These are phyloP conservation scores for Seriola aureovittata DNA, from an alignment of 2,113 vertebrate genomes.

Conservation along the genomic window DNA sequence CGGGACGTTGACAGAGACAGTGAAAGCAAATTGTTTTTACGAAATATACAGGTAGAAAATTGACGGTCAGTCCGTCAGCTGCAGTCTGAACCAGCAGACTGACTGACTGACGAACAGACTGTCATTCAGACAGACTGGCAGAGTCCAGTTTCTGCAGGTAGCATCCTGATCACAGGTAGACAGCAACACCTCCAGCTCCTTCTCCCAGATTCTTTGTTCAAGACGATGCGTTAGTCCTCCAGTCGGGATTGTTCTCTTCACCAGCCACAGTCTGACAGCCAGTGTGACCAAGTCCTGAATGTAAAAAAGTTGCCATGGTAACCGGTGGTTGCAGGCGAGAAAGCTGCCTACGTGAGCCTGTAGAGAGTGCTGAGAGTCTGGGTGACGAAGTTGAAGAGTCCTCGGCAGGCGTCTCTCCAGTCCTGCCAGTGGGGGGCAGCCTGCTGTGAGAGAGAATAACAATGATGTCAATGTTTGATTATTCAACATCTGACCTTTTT, in stretches of 20 bases:
- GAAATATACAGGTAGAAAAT: slow-evolving; percentile 67
- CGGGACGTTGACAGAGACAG: slow-evolving; percentile 38
- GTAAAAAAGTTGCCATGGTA: not conserved
- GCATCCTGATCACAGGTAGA: slow-evolving; percentile 35
- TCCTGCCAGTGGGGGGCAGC: slow-evolving; percentile 74
- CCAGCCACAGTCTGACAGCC: not conserved
- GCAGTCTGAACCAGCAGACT: slow-evolving; percentile 66
- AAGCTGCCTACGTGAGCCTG: slow-evolving; percentile 65
- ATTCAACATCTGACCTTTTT: slow-evolving; percentile 20
- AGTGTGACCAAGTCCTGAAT: not conserved
- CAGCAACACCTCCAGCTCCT: slow-evolving; percentile 15
- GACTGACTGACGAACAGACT: slow-evolving; percentile 32
- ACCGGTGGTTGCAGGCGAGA: not conserved
- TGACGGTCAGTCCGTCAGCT: slow-evolving; percentile 5
- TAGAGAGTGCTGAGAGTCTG: slow-evolving; percentile 81
- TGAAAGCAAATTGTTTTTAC: slow-evolving; percentile 47
- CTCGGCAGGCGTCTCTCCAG: slow-evolving; percentile 76
- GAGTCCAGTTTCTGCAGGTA: slow-evolving; percentile 46
- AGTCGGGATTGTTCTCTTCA: not conserved
- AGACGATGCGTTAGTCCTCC: not conserved
- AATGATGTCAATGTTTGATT: not conserved
- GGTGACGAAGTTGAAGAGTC: slow-evolving; percentile 77
- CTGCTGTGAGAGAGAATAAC: slow-evolving; percentile 52
- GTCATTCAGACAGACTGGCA: slow-evolving; percentile 23
- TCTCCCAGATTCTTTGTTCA: not conserved